These are phyloP conservation scores for Apogon hyalosoma DNA, from an alignment of 2,797 vertebrate genomes.

Conservation along the genomic window DNA sequence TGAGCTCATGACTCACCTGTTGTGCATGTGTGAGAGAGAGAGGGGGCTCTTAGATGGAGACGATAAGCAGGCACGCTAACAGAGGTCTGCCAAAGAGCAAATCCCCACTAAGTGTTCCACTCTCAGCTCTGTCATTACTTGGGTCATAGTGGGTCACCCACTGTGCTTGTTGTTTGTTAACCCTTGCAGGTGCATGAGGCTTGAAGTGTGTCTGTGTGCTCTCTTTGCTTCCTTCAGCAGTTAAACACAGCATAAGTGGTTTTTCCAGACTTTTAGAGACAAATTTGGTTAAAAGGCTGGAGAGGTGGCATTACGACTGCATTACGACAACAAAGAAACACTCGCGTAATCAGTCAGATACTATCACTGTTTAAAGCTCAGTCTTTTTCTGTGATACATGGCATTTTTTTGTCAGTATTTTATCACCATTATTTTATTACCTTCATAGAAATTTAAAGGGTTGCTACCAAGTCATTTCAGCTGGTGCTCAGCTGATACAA, in stretches of 20 bases:
- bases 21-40: conserved; percentile 4
- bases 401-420: no score
- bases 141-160: conserved; percentile 62
- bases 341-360: background rate
- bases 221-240: conserved; percentile 36
- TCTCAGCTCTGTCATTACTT: conserved; percentile 68
- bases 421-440: no score
- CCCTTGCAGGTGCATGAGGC: conserved; percentile 22
- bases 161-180: conserved; percentile 30
- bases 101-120: conserved; percentile 56
- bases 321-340: conserved; percentile 31
- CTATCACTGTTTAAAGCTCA: no score
- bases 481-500: no score
- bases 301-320: conserved; percentile 28
- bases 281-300: conserved; percentile 31
- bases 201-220: conserved; percentile 17
- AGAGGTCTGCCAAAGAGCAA: conserved; percentile 42
- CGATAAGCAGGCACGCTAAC: conserved; percentile 29
- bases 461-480: no score
- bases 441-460: no score
- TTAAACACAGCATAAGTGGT: conserved; percentile 53
- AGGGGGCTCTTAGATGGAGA: conserved; percentile 21
- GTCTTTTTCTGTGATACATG: no score
- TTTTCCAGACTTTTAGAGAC: conserved; percentile 59
- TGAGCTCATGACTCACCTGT: conserved; percentile 24